A percentile compares a stretch with the other conserved stretches of the same genome.
phyloP scores from a whole-genome alignment of 2,113 vertebrate genomes.

The Lampris incognitus region DNA sequence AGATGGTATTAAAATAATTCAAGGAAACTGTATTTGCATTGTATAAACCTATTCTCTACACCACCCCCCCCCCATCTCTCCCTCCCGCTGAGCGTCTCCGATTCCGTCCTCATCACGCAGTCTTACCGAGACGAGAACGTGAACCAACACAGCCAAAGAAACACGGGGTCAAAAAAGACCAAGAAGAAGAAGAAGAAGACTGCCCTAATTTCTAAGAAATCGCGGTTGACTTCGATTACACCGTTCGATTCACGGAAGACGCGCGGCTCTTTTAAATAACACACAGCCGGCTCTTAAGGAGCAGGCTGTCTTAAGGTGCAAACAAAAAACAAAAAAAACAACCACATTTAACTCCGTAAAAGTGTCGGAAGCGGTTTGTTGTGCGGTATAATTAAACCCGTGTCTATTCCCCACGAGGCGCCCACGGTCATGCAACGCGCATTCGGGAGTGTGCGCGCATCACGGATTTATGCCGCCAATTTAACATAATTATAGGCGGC shows the following conservation, averaged over 20 bases:
- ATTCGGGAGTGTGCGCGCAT: not conserved
- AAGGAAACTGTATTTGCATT: no score
- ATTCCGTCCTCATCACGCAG: no score
- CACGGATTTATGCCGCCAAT: not conserved
- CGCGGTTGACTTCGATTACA: conserved; percentile 1
- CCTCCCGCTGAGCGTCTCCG: no score
- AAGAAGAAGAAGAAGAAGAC: no score
- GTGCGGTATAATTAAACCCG: not conserved
- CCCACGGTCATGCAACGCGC: conserved; percentile 17
- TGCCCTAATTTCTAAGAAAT: not conserved
- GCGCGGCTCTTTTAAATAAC: no score
- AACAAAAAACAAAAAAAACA: not conserved
- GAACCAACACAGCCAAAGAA: not conserved
- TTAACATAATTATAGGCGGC: conserved; percentile 18
- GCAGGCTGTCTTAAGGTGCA: not conserved
- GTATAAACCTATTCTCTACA: no score
- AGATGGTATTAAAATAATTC: no score
- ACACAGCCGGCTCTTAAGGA: not conserved
- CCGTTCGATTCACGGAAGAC: not conserved
- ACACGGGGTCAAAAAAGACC: not conserved
- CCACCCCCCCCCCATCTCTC: no score
- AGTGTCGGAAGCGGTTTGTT: not conserved
- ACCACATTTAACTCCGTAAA: conserved; percentile 11
- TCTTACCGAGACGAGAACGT: not conserved
- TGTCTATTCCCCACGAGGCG: not conserved